Conservation (phyloP, 2,797 vertebrate species). For the Nyctalus aviator region DNA sequence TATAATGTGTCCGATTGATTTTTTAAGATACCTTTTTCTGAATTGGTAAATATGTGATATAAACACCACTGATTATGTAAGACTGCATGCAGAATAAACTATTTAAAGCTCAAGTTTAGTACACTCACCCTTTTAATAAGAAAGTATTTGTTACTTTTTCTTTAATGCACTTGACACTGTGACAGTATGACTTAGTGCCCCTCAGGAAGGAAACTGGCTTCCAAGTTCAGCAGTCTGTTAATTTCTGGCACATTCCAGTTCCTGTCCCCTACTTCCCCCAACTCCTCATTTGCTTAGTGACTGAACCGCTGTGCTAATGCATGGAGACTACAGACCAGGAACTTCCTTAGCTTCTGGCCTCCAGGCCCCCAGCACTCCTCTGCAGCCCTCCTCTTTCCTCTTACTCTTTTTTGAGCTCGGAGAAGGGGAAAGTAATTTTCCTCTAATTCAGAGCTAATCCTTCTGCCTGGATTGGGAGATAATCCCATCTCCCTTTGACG, state of each 20-base stretch:
- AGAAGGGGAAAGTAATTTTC: not conserved
- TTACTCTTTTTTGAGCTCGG: not conserved
- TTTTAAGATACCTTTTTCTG: conserved; percentile 4
- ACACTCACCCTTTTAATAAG: not conserved
- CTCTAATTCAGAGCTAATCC: not conserved
- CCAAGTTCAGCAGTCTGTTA: not conserved
- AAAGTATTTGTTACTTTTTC: not conserved
- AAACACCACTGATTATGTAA: conserved; percentile 2
- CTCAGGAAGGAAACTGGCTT: not conserved
- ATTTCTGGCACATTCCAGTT: not conserved
- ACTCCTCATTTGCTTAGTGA: not conserved
- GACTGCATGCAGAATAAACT: not conserved
- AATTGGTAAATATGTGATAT: not conserved
- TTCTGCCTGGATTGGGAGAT: not conserved
- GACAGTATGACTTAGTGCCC: not conserved
- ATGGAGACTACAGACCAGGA: not conserved
- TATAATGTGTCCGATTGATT: not conserved
- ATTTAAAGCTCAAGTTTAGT: not conserved
- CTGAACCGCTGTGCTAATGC: not conserved
- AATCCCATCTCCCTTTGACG: not conserved
- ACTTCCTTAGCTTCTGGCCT: not conserved
- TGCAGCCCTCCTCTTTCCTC: not conserved
- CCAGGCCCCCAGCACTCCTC: not conserved
- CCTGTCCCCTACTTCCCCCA: not conserved
- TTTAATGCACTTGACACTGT: not conserved